Conservation (phyloP, 2,888 invertebrate genomes). For the Lycophotia porphyrea region DNA sequence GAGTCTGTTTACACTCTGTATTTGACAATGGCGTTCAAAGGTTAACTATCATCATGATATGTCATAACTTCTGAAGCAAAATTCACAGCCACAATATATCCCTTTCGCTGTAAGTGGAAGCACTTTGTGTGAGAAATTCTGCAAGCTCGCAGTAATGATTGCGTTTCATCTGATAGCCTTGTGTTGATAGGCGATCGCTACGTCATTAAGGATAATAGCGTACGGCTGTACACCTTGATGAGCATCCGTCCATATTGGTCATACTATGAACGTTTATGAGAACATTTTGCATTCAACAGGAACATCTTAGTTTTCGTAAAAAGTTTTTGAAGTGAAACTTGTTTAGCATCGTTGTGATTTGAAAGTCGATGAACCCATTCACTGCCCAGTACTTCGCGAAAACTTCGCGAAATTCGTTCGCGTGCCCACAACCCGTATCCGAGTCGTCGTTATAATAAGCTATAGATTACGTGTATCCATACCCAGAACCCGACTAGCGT, state of each 20-base stretch:
- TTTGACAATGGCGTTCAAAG: too few species aligned
- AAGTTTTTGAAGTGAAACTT: neutral
- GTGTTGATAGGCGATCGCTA: slow-evolving; percentile 49
- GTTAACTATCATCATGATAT: too few species aligned
- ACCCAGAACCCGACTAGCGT: too few species aligned
- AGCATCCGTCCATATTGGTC: slow-evolving; percentile 12
- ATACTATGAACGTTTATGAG: neutral
- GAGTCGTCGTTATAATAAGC: too few species aligned
- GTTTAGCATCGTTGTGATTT: too few species aligned
- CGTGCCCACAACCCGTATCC: too few species aligned
- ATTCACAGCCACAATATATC: slow-evolving; percentile 23
- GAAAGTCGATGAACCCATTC: too few species aligned
- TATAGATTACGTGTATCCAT: too few species aligned
- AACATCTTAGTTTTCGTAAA: neutral
- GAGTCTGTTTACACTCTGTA: too few species aligned
- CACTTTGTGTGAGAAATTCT: slow-evolving; percentile 55
- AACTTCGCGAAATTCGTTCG: too few species aligned
- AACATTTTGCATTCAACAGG: neutral
- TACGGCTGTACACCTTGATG: slow-evolving; percentile 21
- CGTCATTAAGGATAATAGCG: slow-evolving; percentile 59
- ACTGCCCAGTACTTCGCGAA: too few species aligned
- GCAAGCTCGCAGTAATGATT: slow-evolving; percentile 56
- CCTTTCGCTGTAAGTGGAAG: slow-evolving; percentile 35
- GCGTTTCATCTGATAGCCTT: slow-evolving; percentile 57
- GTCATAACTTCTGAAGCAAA: neutral